Base-by-base conservation (phyloP, 2,888 invertebrate genomes). In the Plagodis dolabraria region DNA sequence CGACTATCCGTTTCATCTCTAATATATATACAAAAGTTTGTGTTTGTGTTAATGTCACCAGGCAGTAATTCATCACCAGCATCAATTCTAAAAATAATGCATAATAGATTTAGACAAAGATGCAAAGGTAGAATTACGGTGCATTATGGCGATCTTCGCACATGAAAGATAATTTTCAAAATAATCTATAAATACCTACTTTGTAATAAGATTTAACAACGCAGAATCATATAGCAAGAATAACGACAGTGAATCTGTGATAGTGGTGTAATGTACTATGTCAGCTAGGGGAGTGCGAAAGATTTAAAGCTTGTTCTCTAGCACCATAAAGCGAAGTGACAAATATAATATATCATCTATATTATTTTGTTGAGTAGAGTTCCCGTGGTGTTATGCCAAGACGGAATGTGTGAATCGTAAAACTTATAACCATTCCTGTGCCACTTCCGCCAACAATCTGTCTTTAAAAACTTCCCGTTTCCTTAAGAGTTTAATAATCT, bases 391-490 rank as follows among this genome's bases (percentile, higher is more conserved):
- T 70, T 69, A 70, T 60, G 63, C 55, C 61, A 53, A 42, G 63
- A 50, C 55, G 48, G 66, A 47, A 60, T 67, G 64, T 56, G 63
- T 55, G 68, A 51, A 59, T 62, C 64, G 64, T 66, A 63, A 55
- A 67, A 67, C 67, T 70, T 69, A 67, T 67, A 62, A 49, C 65
- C 64, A 62, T 69, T 62, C 55, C 59, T 52, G 57, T 57, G 63
- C 46, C 56, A 62, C 59, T 65, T 67, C 62, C 65, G 62, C 33
- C 50, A 56, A 56, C 55, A 63, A 63, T 63, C 59, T 60, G 62
- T 47, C 60, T 65, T 57, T 54, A 53, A 47, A 65, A 60, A 58
- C 53, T 68, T 67, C 60, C 56, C 45, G 55, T 51, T 33, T 54
- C 34, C 50, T 45, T 43, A 22, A 34, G 52, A 51, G 44, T 53